These are phyloP conservation scores for Leucoraja ocellata DNA, from an alignment of 2,797 vertebrate species.

Conservation along the genomic window DNA sequence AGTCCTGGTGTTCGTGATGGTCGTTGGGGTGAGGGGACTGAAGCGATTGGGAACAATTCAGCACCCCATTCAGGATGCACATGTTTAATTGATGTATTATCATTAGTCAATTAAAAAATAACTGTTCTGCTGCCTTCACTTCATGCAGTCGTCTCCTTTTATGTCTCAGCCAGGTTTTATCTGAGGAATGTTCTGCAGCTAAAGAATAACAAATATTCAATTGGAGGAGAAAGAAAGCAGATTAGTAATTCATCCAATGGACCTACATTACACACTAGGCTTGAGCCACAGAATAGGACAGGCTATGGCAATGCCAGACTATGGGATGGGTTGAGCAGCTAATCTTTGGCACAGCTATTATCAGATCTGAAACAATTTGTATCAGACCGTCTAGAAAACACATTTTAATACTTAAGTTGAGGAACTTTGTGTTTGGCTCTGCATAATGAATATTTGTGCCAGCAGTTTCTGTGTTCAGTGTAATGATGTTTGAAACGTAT, in stretches of 20 bases:
- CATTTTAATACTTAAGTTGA: neutral
- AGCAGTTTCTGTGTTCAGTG: neutral
- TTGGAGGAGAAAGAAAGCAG: neutral
- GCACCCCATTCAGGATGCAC: neutral
- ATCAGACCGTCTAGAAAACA: neutral
- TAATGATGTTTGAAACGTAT: neutral
- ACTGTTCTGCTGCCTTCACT: neutral
- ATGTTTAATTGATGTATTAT: neutral
- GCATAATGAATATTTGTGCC: neutral
- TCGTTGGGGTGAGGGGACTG: neutral
- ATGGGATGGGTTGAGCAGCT: neutral
- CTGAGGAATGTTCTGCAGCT: neutral
- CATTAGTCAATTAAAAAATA: neutral
- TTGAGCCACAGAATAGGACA: neutral
- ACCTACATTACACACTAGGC: neutral
- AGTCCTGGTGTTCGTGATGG: neutral
- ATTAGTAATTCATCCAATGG: slow-evolving; percentile 19
- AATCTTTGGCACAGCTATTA: neutral
- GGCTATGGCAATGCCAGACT: neutral
- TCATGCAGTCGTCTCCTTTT: neutral
- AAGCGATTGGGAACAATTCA: no score
- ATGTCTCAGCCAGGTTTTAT: neutral
- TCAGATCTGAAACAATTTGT: neutral
- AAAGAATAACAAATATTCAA: slow-evolving; percentile 6
- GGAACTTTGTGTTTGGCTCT: neutral